Evolutionary conservation across 2,797 vertebrate genomes (phyloP).

Genomic region (Basileuterus tristriatus): DNA sequence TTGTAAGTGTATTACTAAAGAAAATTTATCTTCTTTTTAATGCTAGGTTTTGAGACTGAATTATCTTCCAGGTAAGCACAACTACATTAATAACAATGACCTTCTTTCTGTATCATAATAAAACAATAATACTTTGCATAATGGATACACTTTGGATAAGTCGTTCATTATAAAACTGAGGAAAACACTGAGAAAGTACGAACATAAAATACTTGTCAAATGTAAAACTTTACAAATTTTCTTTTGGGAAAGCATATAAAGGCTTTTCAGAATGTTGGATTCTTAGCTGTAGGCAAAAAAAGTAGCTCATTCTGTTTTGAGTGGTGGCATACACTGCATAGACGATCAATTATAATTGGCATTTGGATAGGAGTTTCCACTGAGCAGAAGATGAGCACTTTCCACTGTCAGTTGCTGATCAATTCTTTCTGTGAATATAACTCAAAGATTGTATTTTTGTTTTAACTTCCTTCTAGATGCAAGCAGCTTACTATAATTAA

Average conservation of each 20-base stretch:
- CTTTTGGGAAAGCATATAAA: not conserved
- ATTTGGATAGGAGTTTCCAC: slow-evolving; percentile 24
- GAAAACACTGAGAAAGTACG: not conserved
- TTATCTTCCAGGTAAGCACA: not conserved
- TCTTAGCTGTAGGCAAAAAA: slow-evolving; percentile 10
- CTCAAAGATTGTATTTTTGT: not conserved
- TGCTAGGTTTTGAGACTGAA: not conserved
- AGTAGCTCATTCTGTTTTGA: not conserved
- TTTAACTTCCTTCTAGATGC: not conserved
- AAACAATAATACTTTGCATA: not conserved
- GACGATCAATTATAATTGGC: slow-evolving; percentile 48
- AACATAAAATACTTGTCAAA: not conserved
- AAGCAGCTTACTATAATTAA: not conserved
- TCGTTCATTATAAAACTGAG: slow-evolving; percentile 8
- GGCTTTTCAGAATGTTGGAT: not conserved
- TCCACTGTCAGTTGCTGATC: slow-evolving; percentile 21
- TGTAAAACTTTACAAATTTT: slow-evolving; percentile 7
- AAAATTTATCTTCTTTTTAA: not conserved
- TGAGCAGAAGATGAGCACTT: slow-evolving; percentile 5
- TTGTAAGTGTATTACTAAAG: not conserved
- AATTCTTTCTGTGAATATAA: slow-evolving; percentile 27
- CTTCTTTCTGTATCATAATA: not conserved
- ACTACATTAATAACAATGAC: not conserved
- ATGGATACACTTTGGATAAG: not conserved
- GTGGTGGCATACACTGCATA: not conserved